These are phyloP conservation scores for Apogon hyalosoma DNA, from an alignment of 2,797 vertebrate species.

Conservation along the genomic window DNA sequence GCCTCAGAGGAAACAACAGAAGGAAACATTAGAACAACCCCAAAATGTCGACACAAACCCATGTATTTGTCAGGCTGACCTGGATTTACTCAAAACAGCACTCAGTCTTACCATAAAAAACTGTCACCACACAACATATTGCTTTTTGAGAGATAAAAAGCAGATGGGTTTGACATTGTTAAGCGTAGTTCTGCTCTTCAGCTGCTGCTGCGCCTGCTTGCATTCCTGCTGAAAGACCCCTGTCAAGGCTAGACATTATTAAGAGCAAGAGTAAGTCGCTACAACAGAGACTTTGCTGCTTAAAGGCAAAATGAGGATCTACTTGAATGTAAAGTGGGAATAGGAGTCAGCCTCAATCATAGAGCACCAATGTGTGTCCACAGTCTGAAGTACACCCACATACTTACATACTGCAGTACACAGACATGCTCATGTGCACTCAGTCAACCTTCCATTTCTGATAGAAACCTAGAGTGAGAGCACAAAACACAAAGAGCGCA, in stretches of 20 bases:
- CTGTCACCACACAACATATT: conserved; percentile 65
- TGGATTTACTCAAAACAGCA: conserved; percentile 78
- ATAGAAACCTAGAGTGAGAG: conserved; percentile 45
- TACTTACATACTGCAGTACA: conserved; percentile 26
- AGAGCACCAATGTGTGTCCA: conserved; percentile 26
- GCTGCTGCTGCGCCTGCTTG: conserved; percentile 39
- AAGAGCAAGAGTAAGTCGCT: conserved; percentile 50
- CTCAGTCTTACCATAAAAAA: conserved; percentile 62
- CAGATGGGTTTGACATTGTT: conserved; percentile 66
- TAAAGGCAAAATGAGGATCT: conserved; percentile 49
- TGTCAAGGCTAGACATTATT: conserved; percentile 65
- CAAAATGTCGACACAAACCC: conserved; percentile 76
- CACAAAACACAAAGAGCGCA: conserved; percentile 44
- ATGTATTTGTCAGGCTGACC: conserved; percentile 83
- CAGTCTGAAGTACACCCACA: conserved; percentile 11
- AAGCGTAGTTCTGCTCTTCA: conserved; percentile 52
- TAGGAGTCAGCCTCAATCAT: conserved; percentile 42
- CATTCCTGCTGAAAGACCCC: conserved; percentile 62
- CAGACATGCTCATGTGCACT: conserved; percentile 30
- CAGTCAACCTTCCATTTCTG: conserved; percentile 37
- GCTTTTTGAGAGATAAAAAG: conserved; percentile 70
- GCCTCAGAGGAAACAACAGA: conserved; percentile 74
- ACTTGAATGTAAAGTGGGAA: conserved; percentile 60
- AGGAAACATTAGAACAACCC: conserved; percentile 80
- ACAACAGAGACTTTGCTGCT: conserved; percentile 53